A percentile compares a stretch with the other conserved stretches of the same genome.
These are phyloP conservation scores for Panagrolaimus sp. DNA, from an alignment of 1,140 invertebrate genomes.

Conservation along the genomic window DNA sequence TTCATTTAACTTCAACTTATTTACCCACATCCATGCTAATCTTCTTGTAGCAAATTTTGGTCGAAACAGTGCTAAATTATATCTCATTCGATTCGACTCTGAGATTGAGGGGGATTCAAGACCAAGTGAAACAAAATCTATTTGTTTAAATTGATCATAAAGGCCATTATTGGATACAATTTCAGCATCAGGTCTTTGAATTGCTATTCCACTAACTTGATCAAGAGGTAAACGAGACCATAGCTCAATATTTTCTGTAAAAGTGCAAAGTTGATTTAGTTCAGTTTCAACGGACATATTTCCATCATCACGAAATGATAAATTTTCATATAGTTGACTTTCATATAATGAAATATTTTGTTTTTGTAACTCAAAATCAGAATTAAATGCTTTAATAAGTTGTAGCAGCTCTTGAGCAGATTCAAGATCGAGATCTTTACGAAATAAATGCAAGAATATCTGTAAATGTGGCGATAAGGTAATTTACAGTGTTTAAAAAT, in stretches of 20 bases:
- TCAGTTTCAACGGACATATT: not conserved
- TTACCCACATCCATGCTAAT: conserved; percentile 2
- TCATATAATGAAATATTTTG: not conserved
- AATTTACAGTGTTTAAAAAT: no score
- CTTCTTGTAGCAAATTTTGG: not conserved
- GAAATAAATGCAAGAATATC: not conserved
- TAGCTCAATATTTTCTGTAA: not conserved
- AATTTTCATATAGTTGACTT: not conserved
- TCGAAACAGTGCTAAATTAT: not conserved
- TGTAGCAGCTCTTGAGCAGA: not conserved
- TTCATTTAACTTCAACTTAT: not conserved
- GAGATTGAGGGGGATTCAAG: not conserved
- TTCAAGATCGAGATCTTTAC: not conserved
- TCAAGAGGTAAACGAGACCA: not conserved
- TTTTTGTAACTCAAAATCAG: not conserved
- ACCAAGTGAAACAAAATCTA: not conserved
- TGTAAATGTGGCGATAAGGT: not conserved
- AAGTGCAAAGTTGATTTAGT: not conserved
- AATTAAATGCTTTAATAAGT: not conserved
- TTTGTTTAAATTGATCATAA: not conserved
- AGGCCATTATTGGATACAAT: not conserved
- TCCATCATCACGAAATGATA: not conserved
- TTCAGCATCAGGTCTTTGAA: not conserved
- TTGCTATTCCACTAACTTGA: not conserved
- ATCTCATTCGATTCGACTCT: not conserved